Percentiles rank a stretch among this genome's conserved stretches.
Evolutionary conservation across 2,113 vertebrate species (phyloP).

Genomic region (Aplodontia rufa): DNA sequence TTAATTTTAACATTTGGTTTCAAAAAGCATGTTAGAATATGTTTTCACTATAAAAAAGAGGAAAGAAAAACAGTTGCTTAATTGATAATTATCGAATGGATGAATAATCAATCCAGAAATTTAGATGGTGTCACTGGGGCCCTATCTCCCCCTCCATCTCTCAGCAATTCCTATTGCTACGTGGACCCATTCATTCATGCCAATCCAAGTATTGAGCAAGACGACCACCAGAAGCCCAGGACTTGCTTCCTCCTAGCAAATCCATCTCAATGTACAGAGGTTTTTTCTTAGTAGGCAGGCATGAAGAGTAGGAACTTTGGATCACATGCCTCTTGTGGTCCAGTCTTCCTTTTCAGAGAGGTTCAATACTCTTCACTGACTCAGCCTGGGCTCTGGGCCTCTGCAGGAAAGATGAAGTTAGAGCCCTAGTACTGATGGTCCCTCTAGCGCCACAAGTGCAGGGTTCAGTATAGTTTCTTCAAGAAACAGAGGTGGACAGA

Average conservation of each 20-base stretch:
- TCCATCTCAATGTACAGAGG: not conserved
- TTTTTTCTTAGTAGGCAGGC: not conserved
- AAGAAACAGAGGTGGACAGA: not conserved
- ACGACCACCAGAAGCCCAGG: not conserved
- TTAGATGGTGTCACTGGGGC: not conserved
- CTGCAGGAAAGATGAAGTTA: not conserved
- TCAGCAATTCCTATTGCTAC: not conserved
- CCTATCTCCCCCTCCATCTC: not conserved
- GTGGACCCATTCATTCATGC: not conserved
- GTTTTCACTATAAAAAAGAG: conserved; percentile 87
- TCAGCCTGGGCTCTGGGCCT: not conserved
- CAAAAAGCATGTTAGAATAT: conserved; percentile 88
- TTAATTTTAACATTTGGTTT: conserved; percentile 86
- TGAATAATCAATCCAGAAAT: not conserved
- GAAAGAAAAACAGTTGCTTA: not conserved
- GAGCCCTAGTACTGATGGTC: not conserved
- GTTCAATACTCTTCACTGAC: not conserved
- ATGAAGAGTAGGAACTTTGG: not conserved
- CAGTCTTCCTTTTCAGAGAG: not conserved
- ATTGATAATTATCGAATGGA: not conserved
- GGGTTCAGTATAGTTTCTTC: not conserved
- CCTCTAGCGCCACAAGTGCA: not conserved
- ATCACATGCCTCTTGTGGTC: not conserved
- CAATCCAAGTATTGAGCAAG: not conserved
- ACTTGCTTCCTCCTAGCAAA: not conserved